Conservation (phyloP, 2,888 invertebrate species). For the Harmothoe impar region DNA sequence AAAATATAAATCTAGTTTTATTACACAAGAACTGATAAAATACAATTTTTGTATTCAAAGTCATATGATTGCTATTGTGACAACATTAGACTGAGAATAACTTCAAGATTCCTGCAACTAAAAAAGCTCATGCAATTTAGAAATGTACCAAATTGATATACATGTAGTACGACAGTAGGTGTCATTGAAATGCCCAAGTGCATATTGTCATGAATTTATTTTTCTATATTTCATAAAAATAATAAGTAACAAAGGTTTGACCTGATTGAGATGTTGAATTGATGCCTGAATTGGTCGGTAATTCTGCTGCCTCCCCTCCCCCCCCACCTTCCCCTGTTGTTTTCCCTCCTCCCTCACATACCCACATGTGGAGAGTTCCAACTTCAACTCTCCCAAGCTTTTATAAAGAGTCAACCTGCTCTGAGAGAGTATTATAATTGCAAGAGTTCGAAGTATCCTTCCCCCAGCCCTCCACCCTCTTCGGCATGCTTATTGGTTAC, state of each 20-base stretch:
- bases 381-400: neutral
- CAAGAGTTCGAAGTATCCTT: neutral
- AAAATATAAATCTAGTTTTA: no score
- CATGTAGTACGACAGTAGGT: neutral
- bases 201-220: neutral
- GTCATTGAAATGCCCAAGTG: neutral
- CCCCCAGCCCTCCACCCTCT: neutral
- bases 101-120: no score
- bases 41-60: no score
- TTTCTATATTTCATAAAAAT: neutral
- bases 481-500: neutral
- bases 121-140: no score
- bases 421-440: neutral
- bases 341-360: neutral
- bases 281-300: constrained; percentile 8
- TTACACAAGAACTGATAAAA: no score
- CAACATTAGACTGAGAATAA: no score
- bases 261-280: constrained; percentile 33
- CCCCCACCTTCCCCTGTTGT: neutral
- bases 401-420: neutral
- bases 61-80: no score
- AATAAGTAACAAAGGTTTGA: neutral
- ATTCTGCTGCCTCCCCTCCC: neutral
- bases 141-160: neutral
- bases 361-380: neutral